These are phyloP conservation scores for Chamaea fasciata DNA, from an alignment of 2,113 vertebrate genomes.

Conservation along the genomic window DNA sequence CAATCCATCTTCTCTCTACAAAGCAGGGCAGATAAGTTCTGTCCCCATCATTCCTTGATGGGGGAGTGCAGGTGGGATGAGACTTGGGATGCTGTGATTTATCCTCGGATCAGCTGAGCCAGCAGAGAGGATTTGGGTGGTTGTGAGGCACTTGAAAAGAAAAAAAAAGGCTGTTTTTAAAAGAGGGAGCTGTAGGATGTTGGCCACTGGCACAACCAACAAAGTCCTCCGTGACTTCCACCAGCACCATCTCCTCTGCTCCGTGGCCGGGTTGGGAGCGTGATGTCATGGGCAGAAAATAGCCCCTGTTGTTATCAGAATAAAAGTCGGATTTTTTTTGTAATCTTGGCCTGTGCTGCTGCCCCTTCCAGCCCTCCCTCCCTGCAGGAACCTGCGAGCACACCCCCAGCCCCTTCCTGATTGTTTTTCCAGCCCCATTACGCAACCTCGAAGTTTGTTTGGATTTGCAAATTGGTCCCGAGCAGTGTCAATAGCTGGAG, in stretches of 20 bases:
- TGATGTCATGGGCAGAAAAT: slow-evolving; percentile 41
- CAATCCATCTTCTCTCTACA: not conserved
- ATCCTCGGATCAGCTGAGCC: not conserved
- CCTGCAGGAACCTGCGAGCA: not conserved
- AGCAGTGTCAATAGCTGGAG: slow-evolving; percentile 32
- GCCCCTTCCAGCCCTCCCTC: not conserved
- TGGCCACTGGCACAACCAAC: not conserved
- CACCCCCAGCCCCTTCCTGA: slow-evolving; percentile 32
- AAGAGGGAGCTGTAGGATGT: rapidly evolving
- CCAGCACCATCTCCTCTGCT: not conserved
- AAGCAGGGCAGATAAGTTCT: not conserved
- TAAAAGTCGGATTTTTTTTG: slow-evolving; percentile 26
- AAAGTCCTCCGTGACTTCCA: not conserved
- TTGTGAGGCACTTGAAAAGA: not conserved
- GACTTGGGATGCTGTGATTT: not conserved
- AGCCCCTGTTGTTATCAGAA: slow-evolving; percentile 7
- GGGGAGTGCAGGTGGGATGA: too few species aligned
- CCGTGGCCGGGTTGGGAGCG: rapidly evolving
- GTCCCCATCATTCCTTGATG: not conserved
- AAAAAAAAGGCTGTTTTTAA: rapidly evolving
- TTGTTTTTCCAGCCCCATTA: slow-evolving; percentile 50
- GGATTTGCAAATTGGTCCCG: slow-evolving; percentile 10
- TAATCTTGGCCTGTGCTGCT: not conserved
- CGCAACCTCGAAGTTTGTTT: not conserved
- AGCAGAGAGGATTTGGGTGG: not conserved